phyloP scores from a whole-genome alignment of 92 coral and sea anemone genomes.

The Phenganax stokvisi region DNA sequence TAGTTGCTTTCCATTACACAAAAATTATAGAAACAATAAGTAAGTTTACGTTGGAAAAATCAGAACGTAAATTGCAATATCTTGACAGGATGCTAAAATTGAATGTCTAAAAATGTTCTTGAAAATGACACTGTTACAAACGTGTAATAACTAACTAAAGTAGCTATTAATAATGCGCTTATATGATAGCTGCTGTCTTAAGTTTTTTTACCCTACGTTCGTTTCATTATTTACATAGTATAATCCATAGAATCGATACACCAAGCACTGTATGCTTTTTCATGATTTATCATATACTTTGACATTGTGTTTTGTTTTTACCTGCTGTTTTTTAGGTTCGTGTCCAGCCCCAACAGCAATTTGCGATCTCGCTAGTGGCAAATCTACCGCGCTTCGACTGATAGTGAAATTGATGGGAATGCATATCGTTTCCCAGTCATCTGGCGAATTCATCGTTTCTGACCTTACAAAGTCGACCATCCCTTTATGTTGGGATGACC shows the following conservation, averaged over 20 bases:
- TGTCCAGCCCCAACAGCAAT: constrained; percentile 22
- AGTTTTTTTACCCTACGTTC: too few relatives aligned
- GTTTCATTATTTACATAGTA: too few relatives aligned
- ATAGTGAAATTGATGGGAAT: constrained; percentile 21
- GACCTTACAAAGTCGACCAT: not conserved
- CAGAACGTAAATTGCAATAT: too few relatives aligned
- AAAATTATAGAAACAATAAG: not conserved
- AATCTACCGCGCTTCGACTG: constrained; percentile 6
- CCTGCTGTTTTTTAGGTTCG: not conserved
- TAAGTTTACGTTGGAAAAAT: not conserved
- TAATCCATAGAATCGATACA: too few relatives aligned
- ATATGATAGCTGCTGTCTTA: too few relatives aligned
- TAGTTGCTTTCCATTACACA: not conserved
- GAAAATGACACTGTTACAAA: too few relatives aligned
- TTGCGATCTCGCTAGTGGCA: constrained; percentile 14
- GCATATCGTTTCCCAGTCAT: constrained; percentile 34
- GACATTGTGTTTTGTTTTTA: not conserved
- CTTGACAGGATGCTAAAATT: too few relatives aligned
- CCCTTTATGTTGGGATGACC: constrained; percentile 30
- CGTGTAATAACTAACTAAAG: too few relatives aligned
- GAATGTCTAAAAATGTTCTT: too few relatives aligned
- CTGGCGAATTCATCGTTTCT: constrained; percentile 19
- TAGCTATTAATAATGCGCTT: too few relatives aligned
- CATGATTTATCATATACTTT: too few relatives aligned
- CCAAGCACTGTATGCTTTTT: too few relatives aligned